A percentile compares a stretch with the other conserved stretches of the same genome.
Conservation (phyloP, 2,797 vertebrate genomes). For the Iguana delicatissima region DNA sequence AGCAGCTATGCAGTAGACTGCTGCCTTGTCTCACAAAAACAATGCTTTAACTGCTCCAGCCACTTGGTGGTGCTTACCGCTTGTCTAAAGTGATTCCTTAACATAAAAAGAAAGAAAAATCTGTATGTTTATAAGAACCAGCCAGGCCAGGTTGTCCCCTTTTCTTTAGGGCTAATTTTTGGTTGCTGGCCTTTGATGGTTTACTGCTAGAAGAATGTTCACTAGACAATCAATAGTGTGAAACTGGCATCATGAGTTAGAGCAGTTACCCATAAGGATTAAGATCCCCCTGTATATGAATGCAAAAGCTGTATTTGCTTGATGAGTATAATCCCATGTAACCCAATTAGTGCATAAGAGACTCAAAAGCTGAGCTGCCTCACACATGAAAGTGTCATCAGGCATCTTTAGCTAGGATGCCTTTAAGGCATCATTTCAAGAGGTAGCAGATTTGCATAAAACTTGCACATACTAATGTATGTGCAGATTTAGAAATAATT, state of each 20-base stretch:
- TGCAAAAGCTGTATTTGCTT: not conserved
- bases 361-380: too few species aligned
- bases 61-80: conserved; percentile 42
- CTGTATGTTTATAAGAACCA: not conserved
- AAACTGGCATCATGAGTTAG: not conserved
- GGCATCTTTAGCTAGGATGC: too few species aligned
- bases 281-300: not conserved
- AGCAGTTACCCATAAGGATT: not conserved
- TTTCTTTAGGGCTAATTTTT: not conserved
- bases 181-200: not conserved
- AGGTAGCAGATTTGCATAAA: too few species aligned
- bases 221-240: not conserved
- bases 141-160: not conserved
- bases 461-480: too few species aligned
- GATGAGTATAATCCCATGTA: not conserved
- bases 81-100: not conserved
- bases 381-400: not conserved
- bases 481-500: too few species aligned
- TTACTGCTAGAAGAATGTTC: not conserved
- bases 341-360: not conserved
- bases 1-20: not conserved
- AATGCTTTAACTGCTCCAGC: conserved; percentile 11
- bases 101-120: not conserved
- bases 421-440: too few species aligned
- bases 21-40: not conserved